These are phyloP conservation scores for Glaucidium brasilianum DNA, from an alignment of 2,113 vertebrate genomes.

Conservation along the genomic window DNA sequence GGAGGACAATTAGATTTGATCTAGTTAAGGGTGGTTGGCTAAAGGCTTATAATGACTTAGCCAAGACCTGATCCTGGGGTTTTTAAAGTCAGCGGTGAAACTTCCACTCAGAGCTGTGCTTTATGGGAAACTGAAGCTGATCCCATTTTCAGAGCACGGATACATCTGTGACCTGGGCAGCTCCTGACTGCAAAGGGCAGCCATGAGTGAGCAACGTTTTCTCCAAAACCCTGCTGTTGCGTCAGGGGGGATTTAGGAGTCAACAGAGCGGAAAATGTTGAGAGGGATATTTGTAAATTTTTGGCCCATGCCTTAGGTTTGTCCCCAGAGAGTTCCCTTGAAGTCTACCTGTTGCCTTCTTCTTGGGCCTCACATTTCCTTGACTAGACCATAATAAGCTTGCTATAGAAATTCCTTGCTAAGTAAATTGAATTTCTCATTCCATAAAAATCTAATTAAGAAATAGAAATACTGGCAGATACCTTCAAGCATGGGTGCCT, in stretches of 20 bases:
- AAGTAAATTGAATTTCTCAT: not conserved
- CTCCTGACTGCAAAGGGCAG: not conserved
- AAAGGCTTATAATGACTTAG: not conserved
- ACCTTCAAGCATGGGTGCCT: not conserved
- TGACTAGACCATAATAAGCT: not conserved
- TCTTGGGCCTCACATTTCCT: not conserved
- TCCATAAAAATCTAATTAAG: conserved; percentile 1
- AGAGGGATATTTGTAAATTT: not conserved
- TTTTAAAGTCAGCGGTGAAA: not conserved
- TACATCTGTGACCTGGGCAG: not conserved
- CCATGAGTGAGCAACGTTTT: rapidly evolving
- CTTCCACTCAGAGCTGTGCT: not conserved
- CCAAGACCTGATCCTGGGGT: not conserved
- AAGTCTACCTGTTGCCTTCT: not conserved
- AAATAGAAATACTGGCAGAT: conserved; percentile 2
- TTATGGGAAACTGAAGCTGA: not conserved
- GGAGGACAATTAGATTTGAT: not conserved
- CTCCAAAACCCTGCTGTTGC: not conserved
- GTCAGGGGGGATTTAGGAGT: not conserved
- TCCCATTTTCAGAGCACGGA: not conserved
- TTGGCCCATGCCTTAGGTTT: not conserved
- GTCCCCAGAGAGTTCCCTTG: not conserved
- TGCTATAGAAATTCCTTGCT: not conserved
- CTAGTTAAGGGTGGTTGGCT: not conserved
- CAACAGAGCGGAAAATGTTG: not conserved